Base-by-base conservation (phyloP, 2,797 vertebrate genomes). In the Syngnathus rostellatus region DNA sequence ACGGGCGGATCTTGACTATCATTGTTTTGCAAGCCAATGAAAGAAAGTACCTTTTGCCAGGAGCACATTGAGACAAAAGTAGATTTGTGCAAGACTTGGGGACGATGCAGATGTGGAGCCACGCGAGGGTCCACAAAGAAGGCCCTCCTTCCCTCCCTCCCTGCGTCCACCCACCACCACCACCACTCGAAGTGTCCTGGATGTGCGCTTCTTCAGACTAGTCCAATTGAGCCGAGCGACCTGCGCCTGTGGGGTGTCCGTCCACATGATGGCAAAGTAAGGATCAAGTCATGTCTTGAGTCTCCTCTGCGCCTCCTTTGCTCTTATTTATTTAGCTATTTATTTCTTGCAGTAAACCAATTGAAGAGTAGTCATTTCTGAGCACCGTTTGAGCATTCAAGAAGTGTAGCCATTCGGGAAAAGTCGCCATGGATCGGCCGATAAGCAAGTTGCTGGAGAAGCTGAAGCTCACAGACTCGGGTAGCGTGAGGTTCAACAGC, bases 361-460 rank as follows among this genome's bases (percentile, higher is more conserved):
- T 17, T 17, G 6, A 37, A 31, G 25, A 7, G 55, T 81, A n/a
- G 23, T 25, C 11, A 9, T 61, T 12, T 71, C 8, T 40, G 14
- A 63, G n/a, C 78, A 12, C 37, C 37, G 12, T 21, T 12, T 23
- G 60, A 23, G 7, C 9, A 11, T 17, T 16, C 25, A 12, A 23
- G 23, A 62, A 12, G 31, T 31, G 31, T 31, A 31, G 31, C 31
- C 21, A 19, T 46, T 37, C 66, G 54, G 17, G 70, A 71, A 71
- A 71, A 67, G 6, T 31, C 67, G 78, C 68, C 81, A 90, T 94
- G 93, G 94, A 94, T 86, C 85, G 90, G 58, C 85, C 93, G 1
- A 92, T 93, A 67, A 93, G 89, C 77, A 93, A 93, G 82, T 79
- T 94, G 62, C 76, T 94, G 82, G 92, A 88, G 75, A 94, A 94